phyloP scores from a whole-genome alignment of 2,888 invertebrate species.

The Candidula unifasciata region DNA sequence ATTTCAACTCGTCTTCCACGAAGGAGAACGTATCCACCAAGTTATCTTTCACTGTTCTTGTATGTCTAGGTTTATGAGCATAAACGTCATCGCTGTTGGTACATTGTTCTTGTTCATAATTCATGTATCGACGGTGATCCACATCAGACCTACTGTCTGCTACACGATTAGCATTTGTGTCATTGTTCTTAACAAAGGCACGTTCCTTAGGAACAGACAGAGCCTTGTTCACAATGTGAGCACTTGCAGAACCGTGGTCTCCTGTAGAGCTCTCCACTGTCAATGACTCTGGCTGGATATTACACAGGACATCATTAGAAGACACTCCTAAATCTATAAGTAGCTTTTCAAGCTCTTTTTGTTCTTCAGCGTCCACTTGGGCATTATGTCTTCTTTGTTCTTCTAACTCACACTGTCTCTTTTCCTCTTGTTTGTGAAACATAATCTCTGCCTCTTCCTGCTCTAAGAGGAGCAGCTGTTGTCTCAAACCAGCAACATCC shows the following conservation, averaged over 20 bases:
- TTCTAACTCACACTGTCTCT: conserved; percentile 20
- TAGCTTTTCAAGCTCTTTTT: conserved; percentile 41
- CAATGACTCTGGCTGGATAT: conserved; percentile 5
- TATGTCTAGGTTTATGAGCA: neutral
- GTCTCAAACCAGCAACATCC: conserved; percentile 46
- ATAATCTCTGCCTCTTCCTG: conserved; percentile 29
- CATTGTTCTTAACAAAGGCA: neutral
- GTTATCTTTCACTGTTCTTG: neutral
- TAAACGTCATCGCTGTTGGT: neutral
- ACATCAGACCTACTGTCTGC: neutral
- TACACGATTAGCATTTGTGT: neutral
- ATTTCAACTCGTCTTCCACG: conserved; percentile 28
- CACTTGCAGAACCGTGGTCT: neutral
- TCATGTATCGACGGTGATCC: neutral
- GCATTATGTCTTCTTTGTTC: neutral
- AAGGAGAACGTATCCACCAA: neutral
- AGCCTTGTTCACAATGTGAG: neutral
- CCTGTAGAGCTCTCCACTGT: neutral
- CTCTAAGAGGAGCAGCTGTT: conserved; percentile 14
- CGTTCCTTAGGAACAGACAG: neutral
- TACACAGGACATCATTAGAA: neutral
- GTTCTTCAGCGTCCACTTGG: conserved; percentile 25
- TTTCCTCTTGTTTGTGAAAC: conserved; percentile 30
- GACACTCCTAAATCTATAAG: conserved; percentile 45
- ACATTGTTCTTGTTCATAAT: neutral